A percentile compares a stretch with the other conserved stretches of the same genome.
Conservation (phyloP, 2,888 invertebrate genomes). For the Griposia aprilina region DNA sequence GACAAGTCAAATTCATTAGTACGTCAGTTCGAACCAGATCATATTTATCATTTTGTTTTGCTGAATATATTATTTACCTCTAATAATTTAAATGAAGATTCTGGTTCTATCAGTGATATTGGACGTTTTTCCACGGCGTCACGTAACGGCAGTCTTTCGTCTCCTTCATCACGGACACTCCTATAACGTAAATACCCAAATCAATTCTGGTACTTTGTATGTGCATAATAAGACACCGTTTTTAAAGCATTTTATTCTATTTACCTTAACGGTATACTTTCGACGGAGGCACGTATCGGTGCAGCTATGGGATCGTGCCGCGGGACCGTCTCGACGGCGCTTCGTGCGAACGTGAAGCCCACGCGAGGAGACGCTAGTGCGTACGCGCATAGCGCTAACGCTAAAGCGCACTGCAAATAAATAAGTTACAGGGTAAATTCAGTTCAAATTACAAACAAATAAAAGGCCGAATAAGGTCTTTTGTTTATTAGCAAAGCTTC, state of each 20-base stretch:
- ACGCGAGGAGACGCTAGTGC: slow-evolving; percentile 80
- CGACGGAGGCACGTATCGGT: slow-evolving; percentile 94
- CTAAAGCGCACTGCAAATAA: slow-evolving; percentile 77
- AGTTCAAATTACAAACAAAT: background rate
- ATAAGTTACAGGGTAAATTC: slow-evolving; percentile 4
- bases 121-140: slow-evolving; percentile 93
- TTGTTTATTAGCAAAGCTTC: slow-evolving; percentile 1
- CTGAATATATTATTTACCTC: slow-evolving; percentile 69
- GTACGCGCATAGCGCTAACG: slow-evolving; percentile 75
- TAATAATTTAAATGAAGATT: slow-evolving; percentile 76
- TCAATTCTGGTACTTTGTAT: slow-evolving; percentile 41
- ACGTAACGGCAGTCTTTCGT: slow-evolving; percentile 91
- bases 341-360: slow-evolving; percentile 78
- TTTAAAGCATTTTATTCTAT: slow-evolving; percentile 39
- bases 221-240: slow-evolving; percentile 45
- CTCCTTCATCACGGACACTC: slow-evolving; percentile 83
- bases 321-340: slow-evolving; percentile 84
- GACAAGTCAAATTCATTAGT: slow-evolving; percentile 3
- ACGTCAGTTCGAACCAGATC: background rate
- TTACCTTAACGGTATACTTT: slow-evolving; percentile 92
- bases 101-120: slow-evolving; percentile 80
- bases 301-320: slow-evolving; percentile 82
- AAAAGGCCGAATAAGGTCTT: background rate
- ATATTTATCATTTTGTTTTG: background rate
- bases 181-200: slow-evolving; percentile 66